Percentiles rank a stretch among this genome's conserved stretches.
Conservation (phyloP, 2,888 invertebrate species). For the Ellobium chinense region DNA sequence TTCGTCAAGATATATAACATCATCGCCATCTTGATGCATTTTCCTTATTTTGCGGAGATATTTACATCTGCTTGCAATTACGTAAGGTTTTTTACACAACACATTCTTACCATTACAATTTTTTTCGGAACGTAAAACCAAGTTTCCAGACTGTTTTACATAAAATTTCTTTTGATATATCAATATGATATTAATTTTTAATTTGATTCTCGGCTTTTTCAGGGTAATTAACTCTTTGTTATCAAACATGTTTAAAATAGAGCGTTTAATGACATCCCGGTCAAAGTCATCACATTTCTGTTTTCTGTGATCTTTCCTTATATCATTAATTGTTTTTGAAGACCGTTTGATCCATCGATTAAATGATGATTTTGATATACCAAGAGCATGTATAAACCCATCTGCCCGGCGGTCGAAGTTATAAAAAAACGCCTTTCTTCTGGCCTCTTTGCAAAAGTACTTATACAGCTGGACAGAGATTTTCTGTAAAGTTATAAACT, state of each 20-base stretch:
- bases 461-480: background rate
- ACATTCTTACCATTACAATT: background rate
- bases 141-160: background rate
- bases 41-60: background rate
- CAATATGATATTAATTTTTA: background rate
- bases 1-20: background rate
- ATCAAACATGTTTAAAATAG: background rate
- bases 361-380: background rate
- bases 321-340: background rate
- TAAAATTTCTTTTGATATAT: background rate
- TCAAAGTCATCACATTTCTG: background rate
- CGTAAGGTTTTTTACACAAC: background rate
- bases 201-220: background rate
- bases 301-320: background rate
- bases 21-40: background rate
- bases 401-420: background rate
- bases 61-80: background rate
- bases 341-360: background rate
- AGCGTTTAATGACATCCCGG: background rate
- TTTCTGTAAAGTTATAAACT: background rate
- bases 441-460: background rate
- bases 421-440: background rate
- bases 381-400: background rate
- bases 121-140: background rate
- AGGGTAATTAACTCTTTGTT: background rate